Evolutionary conservation across 2,797 vertebrate genomes (phyloP), one percentile per base, ranked within the genome.

Genomic region (Onychomys leucogaster): DNA sequence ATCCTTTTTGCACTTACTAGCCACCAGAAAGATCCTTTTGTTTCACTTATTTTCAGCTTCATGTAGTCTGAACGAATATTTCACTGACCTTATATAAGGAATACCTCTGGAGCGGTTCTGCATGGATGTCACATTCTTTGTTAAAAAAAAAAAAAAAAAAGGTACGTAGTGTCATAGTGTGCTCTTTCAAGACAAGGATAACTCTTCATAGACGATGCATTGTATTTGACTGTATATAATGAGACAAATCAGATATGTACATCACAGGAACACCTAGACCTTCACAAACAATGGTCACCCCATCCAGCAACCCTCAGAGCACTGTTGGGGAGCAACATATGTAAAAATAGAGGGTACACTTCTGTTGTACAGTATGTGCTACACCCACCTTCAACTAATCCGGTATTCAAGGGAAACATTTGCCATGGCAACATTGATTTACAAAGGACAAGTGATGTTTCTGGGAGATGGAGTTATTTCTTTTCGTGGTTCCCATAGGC

Each of bases 341-440:
- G 32, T 92, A 75, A 80, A 91, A 88, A 91, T 43, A 91, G 61
- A 4, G 2, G 73, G 43, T 41, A 23, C 19, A 10, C 88, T 87
- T 71, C 95, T 82, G 14, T 67, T 67, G 1, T 75, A 5, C 67
- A 7, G 34, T n/a, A 13, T 96, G 59, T 61, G 63, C 11, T 16
- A 25, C 83, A 65, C 85, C 94, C 57, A 90, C 43, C 89, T 93
- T 73, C 63, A 46, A 76, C 65, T 63, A 93, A 96, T 90, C 65
- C 90, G 49, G 52, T 49, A 82, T 13, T 90, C n/a, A 88, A 0
- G 88, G 49, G 90, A 69, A 94, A 95, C 52, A 9, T 43, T 16
- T 91, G 77, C 97, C 95, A 94, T 93, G 90, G 81, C 52, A 98
- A 96, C 69, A 61, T 96, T 25, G 49, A 82, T 97, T 97, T 90